Conservation (phyloP, 2,113 vertebrate species). For the Verasper variegatus region DNA sequence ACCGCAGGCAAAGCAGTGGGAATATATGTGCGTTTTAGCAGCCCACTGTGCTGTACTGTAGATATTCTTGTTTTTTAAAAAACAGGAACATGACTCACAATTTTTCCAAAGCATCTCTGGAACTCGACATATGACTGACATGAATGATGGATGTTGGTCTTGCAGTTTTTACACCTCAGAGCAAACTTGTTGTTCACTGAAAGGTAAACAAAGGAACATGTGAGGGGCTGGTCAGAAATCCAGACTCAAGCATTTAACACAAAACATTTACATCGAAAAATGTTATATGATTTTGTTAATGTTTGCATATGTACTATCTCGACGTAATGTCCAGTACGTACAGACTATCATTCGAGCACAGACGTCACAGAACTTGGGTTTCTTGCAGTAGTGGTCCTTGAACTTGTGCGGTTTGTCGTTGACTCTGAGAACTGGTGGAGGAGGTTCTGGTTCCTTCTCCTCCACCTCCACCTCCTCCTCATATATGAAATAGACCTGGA, state of each 20-base stretch:
- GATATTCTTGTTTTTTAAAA: background rate
- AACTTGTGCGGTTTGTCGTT: constrained; percentile 98
- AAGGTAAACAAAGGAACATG: constrained; percentile 17
- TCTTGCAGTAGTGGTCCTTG: constrained; percentile 99
- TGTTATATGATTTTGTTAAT: background rate
- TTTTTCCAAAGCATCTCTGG: constrained; percentile 97
- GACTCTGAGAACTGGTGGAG: constrained; percentile 83
- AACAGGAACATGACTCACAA: constrained; percentile 84
- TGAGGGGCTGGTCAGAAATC: background rate
- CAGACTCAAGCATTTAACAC: background rate
- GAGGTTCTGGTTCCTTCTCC: constrained; percentile 89
- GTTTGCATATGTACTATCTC: background rate
- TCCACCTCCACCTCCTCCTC: constrained; percentile 94
- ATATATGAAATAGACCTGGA: constrained; percentile 92
- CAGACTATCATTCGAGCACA: constrained; percentile 98
- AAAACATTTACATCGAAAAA: background rate
- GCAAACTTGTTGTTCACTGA: constrained; percentile 98
- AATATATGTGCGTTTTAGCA: background rate
- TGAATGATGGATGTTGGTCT: constrained; percentile 97
- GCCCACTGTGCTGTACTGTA: background rate
- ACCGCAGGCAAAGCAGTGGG: background rate
- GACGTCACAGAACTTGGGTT: constrained; percentile 97
- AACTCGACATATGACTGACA: constrained; percentile 97
- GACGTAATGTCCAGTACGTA: constrained; percentile 74
- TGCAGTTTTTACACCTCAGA: constrained; percentile 97